A percentile compares a stretch with the other conserved stretches of the same genome.
These are phyloP conservation scores for Pogonocherus hispidulus DNA, from an alignment of 2,888 invertebrate species.

Conservation along the genomic window DNA sequence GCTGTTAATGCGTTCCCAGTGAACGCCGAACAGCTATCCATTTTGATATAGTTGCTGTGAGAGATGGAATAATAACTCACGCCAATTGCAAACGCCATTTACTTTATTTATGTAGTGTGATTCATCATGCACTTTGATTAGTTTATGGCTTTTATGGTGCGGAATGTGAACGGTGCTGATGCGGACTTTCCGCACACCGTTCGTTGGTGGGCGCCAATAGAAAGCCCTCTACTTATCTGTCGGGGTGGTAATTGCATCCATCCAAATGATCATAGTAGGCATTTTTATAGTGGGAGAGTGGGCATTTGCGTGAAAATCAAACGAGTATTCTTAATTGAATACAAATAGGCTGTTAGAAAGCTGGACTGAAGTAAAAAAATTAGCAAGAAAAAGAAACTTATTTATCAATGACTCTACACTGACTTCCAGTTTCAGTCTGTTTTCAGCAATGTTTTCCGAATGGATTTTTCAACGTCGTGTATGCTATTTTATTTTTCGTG, in stretches of 20 bases:
- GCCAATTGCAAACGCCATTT: constrained; percentile 71
- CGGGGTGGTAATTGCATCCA: constrained; percentile 1
- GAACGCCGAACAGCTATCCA: constrained; percentile 62
- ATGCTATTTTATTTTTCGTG: too few relatives aligned
- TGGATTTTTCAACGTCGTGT: too few relatives aligned
- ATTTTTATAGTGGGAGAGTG: neutral
- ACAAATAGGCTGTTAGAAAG: too few relatives aligned
- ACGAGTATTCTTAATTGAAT: too few relatives aligned
- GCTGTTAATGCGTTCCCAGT: constrained; percentile 61
- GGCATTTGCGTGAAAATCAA: neutral
- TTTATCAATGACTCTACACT: too few relatives aligned
- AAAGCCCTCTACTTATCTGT: constrained; percentile 14
- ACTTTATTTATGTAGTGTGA: constrained; percentile 70
- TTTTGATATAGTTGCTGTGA: constrained; percentile 69
- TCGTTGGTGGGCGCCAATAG: constrained; percentile 38
- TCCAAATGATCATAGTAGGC: neutral
- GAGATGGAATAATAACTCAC: constrained; percentile 70
- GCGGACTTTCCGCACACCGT: constrained; percentile 64
- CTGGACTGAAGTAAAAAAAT: too few relatives aligned
- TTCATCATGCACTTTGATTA: constrained; percentile 71
- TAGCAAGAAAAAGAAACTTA: too few relatives aligned
- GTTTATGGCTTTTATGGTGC: constrained; percentile 70
- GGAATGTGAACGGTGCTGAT: constrained; percentile 66
- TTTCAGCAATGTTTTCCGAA: too few relatives aligned
- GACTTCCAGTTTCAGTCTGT: too few relatives aligned